These are phyloP conservation scores for Ceuthmochares aereus DNA, from an alignment of 2,113 vertebrate genomes.

Conservation along the genomic window DNA sequence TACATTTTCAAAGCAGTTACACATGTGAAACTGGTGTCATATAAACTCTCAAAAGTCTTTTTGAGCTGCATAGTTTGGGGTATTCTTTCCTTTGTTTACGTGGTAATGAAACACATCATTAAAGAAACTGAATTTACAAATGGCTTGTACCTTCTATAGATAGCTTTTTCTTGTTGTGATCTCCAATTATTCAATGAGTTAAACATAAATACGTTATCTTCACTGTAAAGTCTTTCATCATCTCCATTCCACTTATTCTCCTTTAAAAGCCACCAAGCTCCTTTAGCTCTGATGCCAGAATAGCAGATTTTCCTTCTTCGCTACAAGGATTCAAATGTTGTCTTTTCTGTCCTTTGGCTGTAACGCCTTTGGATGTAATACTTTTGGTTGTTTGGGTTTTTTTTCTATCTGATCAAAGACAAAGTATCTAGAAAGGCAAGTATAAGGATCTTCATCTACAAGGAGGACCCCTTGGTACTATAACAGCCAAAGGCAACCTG, in stretches of 20 bases:
- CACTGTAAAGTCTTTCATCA: background rate
- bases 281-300: background rate
- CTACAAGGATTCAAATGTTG: background rate
- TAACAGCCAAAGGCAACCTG: background rate
- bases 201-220: background rate
- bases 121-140: background rate
- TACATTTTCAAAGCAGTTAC: background rate
- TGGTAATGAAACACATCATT: background rate
- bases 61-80: background rate
- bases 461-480: background rate
- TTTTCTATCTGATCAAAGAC: background rate
- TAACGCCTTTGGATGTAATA: background rate
- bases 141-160: background rate
- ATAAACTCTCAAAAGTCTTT: background rate
- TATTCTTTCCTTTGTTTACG: background rate
- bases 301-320: background rate
- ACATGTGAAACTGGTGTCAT: background rate
- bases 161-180: background rate
- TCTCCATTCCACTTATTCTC: background rate
- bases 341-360: background rate
- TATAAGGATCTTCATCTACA: background rate
- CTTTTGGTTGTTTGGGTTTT: background rate
- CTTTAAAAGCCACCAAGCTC: background rate
- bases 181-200: background rate
- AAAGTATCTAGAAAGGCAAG: background rate